A percentile compares a stretch with the other conserved stretches of the same genome.
Evolutionary conservation across 2,888 invertebrate species (phyloP).

Genomic region (Chymomyza fuscimana): DNA sequence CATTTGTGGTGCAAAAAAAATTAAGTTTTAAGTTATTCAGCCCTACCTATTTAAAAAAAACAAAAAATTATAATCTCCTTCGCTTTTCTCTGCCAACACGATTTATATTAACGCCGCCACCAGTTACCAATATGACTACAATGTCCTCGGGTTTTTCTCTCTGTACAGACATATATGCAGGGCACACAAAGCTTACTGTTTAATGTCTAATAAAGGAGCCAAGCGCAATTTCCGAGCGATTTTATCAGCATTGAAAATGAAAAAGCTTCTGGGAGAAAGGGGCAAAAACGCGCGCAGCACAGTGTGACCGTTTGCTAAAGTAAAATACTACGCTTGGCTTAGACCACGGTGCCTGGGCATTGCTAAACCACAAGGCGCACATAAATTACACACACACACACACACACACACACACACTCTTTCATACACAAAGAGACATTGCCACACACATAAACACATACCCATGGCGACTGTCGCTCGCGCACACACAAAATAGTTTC

Average conservation of each 20-base stretch:
- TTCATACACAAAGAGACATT: not conserved
- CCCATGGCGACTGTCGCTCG: conserved; percentile 2
- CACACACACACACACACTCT: not conserved
- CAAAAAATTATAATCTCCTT: too few species aligned
- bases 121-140: not conserved
- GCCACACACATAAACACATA: conserved; percentile 5
- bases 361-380: conserved; percentile 46
- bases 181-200: conserved; percentile 10
- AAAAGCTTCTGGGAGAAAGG: not conserved
- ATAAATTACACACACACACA: conserved; percentile 49
- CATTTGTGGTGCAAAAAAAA: too few species aligned
- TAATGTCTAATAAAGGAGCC: conserved; percentile 16
- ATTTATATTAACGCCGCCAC: too few species aligned
- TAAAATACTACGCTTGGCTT: not conserved
- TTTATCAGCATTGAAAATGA: conserved; percentile 7
- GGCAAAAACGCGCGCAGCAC: not conserved
- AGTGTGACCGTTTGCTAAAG: not conserved
- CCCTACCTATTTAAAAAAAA: too few species aligned
- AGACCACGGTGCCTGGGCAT: not conserved
- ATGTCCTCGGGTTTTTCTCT: too few species aligned
- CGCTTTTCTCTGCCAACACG: too few species aligned
- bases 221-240: conserved; percentile 12
- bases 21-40: too few species aligned
- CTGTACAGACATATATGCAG: too few species aligned
- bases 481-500: conserved; percentile 1